These are phyloP conservation scores for Montifringilla adamsi DNA, from an alignment of 2,113 vertebrate genomes.

Conservation along the genomic window DNA sequence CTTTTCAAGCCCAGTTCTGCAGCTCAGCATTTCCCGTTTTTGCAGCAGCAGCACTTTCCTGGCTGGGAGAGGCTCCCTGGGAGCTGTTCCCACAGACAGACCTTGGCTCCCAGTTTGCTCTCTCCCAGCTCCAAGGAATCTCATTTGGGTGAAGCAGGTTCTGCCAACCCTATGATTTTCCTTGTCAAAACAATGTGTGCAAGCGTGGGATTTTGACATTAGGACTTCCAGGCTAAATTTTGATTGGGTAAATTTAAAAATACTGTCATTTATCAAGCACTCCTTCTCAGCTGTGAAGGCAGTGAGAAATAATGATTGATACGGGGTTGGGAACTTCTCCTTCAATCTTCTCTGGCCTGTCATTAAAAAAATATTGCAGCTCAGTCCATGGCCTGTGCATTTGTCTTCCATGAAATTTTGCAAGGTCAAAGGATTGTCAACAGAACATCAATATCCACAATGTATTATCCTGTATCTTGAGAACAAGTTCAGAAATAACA, in stretches of 20 bases:
- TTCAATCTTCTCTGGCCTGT: background rate
- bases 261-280: background rate
- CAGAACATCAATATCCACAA: constrained; percentile 9
- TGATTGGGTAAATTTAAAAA: background rate
- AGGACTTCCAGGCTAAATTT: background rate
- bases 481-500: background rate
- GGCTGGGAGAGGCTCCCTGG: background rate
- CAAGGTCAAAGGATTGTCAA: constrained; percentile 32
- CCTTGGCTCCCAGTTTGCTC: background rate
- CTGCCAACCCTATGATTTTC: background rate
- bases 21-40: background rate
- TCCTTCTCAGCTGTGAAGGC: background rate
- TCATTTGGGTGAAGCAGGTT: background rate
- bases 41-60: background rate
- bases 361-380: background rate
- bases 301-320: background rate
- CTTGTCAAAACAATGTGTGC: background rate
- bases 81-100: accelerated
- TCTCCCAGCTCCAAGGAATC: background rate
- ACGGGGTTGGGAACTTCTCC: background rate
- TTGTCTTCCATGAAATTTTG: background rate
- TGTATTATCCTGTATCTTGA: background rate
- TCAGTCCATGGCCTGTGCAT: background rate
- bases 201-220: background rate
- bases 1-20: no score